phyloP scores from a whole-genome alignment of 2,113 vertebrate species.

The Ceuthmochares aereus region DNA sequence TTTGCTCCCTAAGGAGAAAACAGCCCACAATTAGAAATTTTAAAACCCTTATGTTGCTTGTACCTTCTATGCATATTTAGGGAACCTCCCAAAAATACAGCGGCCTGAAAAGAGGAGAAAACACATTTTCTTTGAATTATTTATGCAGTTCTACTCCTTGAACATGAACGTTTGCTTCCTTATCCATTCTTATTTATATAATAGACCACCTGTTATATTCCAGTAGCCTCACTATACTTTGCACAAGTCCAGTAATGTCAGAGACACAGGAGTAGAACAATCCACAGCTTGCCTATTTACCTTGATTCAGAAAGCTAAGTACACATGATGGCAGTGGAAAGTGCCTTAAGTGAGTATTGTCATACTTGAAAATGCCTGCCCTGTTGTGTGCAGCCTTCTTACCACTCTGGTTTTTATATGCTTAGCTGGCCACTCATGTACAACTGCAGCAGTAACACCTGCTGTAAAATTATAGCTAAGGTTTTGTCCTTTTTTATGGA shows the following conservation, averaged over 20 bases:
- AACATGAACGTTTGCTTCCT: conserved; percentile 20
- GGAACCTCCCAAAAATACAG: not conserved
- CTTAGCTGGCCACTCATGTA: not conserved
- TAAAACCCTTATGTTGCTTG: not conserved
- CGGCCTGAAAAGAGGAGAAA: not conserved
- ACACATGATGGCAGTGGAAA: not conserved
- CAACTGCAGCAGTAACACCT: not conserved
- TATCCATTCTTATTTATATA: not conserved
- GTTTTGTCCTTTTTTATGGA: not conserved
- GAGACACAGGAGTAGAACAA: not conserved
- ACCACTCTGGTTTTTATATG: not conserved
- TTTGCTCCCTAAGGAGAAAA: conserved; percentile 19
- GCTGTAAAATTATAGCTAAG: not conserved
- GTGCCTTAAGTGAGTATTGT: not conserved
- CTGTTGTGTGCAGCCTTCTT: not conserved
- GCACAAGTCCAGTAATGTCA: not conserved
- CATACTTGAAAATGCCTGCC: not conserved
- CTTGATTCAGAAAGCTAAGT: not conserved
- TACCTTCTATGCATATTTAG: not conserved
- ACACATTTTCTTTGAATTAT: not conserved
- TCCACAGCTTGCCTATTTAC: not conserved
- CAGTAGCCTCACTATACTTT: not conserved
- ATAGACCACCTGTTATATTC: not conserved
- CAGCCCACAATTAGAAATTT: not conserved
- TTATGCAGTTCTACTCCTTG: not conserved